Conservation (phyloP, 2,797 vertebrate species). For the Neopelma chrysocephalum region DNA sequence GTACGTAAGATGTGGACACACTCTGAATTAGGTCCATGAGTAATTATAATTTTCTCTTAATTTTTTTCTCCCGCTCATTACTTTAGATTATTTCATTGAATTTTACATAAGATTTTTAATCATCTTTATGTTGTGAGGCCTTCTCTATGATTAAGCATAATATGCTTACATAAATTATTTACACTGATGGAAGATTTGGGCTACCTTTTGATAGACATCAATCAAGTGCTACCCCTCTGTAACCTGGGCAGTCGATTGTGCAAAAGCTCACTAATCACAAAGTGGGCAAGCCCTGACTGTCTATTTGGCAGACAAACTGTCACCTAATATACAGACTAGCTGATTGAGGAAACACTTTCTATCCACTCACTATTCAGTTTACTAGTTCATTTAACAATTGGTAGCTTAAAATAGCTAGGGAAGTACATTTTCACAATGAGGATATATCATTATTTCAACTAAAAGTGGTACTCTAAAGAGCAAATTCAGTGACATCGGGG, state of each 20-base stretch:
- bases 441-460: not conserved
- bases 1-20: not conserved
- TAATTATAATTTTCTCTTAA: not conserved
- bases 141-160: not conserved
- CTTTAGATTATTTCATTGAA: not conserved
- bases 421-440: not conserved
- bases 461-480: not conserved
- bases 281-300: not conserved
- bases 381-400: not conserved
- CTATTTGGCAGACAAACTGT: not conserved
- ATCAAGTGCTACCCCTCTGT: not conserved
- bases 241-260: rapidly evolving
- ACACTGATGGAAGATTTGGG: not conserved
- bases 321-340: not conserved
- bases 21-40: not conserved
- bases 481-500: rapidly evolving
- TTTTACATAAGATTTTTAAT: not conserved
- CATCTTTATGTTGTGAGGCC: not conserved
- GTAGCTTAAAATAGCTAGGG: not conserved
- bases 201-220: not conserved
- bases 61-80: not conserved
- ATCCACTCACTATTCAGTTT: not conserved
- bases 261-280: not conserved
- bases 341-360: not conserved
- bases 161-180: not conserved